Evolutionary conservation across 2,888 invertebrate species (phyloP).

Genomic region (Andrena bicolor): DNA sequence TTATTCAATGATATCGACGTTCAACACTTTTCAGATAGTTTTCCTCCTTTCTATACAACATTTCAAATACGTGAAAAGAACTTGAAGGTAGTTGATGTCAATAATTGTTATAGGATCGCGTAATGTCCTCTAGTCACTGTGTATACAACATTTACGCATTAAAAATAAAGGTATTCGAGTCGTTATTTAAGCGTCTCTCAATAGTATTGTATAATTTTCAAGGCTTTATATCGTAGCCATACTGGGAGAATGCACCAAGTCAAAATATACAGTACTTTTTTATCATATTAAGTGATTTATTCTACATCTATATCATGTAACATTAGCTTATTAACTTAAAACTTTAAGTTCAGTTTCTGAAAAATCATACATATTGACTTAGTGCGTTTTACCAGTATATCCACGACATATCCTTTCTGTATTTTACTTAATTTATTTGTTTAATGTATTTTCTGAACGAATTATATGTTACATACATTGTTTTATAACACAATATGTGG

Average conservation of each 20-base stretch:
- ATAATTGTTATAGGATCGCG: constrained; percentile 8
- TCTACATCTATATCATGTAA: too few relatives aligned
- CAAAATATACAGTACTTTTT: too few relatives aligned
- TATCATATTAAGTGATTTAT: too few relatives aligned
- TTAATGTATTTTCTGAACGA: constrained; percentile 22
- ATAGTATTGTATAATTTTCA: constrained; percentile 15
- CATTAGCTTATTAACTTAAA: too few relatives aligned
- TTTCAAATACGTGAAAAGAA: constrained; percentile 9
- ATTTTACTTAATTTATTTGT: constrained; percentile 40
- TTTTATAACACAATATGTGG: not conserved
- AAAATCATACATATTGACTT: too few relatives aligned
- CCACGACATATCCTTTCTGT: not conserved
- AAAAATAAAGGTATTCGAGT: constrained; percentile 42
- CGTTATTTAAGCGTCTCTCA: constrained; percentile 17
- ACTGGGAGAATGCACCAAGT: too few relatives aligned
- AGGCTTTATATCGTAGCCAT: not conserved
- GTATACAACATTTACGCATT: constrained; percentile 33
- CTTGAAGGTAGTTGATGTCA: constrained; percentile 1
- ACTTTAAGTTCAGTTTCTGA: too few relatives aligned
- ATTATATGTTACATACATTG: constrained; percentile 15
- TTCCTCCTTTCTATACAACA: constrained; percentile 28
- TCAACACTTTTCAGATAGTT: constrained; percentile 46
- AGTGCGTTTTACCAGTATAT: too few relatives aligned
- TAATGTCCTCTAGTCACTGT: constrained; percentile 20
- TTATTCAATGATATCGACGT: constrained; percentile 25